These are phyloP conservation scores for Campoplex capitator DNA, from an alignment of 2,888 invertebrate genomes.

Conservation along the genomic window DNA sequence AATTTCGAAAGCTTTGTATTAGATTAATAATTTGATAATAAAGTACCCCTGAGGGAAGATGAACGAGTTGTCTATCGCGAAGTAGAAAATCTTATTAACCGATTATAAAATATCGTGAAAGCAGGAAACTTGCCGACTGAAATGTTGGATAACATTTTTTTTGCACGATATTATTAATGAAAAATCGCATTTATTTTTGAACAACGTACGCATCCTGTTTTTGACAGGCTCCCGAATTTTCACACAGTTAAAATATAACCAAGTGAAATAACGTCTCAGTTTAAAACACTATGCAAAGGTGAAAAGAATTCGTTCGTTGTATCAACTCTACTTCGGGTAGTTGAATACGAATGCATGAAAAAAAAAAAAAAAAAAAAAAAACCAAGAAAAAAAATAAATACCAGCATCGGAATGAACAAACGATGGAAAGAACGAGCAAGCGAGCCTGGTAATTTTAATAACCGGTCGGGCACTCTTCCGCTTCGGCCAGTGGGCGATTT, in stretches of 20 bases:
- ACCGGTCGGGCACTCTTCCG: constrained; percentile 39
- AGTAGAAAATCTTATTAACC: not conserved
- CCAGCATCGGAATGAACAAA: constrained; percentile 11
- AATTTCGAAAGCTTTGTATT: not conserved
- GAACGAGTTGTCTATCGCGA: not conserved
- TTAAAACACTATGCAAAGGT: not conserved
- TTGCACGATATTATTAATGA: too few species aligned
- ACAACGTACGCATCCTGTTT: not conserved
- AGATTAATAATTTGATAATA: not conserved
- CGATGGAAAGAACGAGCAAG: constrained; percentile 17
- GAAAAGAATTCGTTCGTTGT: not conserved
- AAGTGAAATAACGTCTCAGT: not conserved
- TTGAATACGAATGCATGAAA: not conserved
- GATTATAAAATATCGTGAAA: not conserved
- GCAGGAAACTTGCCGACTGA: not conserved
- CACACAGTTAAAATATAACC: not conserved
- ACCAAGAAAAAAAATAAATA: not conserved
- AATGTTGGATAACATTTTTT: too few species aligned
- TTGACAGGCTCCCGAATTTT: not conserved
- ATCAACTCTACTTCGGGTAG: not conserved
- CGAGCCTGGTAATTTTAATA: constrained; percentile 44
- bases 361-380: not conserved
- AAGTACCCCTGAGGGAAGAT: not conserved
- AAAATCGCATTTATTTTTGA: not conserved
- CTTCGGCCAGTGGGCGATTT: constrained; percentile 31